phyloP scores from a whole-genome alignment of 2,113 vertebrate species.

The Bubo blakistoni region DNA sequence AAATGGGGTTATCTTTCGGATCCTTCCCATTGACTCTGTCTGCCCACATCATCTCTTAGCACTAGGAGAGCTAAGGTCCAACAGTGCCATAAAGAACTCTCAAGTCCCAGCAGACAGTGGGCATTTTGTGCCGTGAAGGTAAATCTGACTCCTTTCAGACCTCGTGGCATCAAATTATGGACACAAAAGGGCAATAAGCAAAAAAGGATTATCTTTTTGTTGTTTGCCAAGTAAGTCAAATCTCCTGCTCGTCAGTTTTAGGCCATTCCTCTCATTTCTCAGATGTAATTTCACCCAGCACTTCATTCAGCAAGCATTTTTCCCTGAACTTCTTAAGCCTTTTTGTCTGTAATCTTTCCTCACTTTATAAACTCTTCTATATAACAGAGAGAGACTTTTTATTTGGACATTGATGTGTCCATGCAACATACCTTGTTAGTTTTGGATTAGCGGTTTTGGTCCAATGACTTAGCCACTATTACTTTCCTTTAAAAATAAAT shows the following conservation, averaged over 20 bases:
- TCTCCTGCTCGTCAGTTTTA: not conserved
- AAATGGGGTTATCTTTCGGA: not conserved
- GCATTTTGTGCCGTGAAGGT: not conserved
- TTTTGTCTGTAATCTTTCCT: not conserved
- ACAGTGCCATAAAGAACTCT: not conserved
- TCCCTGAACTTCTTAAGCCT: not conserved
- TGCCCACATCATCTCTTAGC: not conserved
- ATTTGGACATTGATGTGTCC: not conserved
- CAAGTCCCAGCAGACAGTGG: not conserved
- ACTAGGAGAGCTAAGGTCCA: not conserved
- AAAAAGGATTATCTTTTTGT: not conserved
- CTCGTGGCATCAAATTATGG: not conserved
- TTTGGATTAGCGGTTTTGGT: not conserved
- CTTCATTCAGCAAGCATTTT: not conserved
- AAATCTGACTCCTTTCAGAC: not conserved
- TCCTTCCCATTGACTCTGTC: not conserved
- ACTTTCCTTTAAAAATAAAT: not conserved
- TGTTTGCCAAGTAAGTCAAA: not conserved
- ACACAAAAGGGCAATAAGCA: not conserved
- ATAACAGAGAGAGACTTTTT: not conserved
- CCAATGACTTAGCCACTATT: not conserved
- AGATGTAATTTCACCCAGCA: not conserved
- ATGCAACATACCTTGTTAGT: not conserved
- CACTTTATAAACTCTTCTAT: not conserved
- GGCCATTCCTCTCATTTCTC: not conserved